Conservation (phyloP, 1,140 invertebrate species). For the Monomorium pharaonis region DNA sequence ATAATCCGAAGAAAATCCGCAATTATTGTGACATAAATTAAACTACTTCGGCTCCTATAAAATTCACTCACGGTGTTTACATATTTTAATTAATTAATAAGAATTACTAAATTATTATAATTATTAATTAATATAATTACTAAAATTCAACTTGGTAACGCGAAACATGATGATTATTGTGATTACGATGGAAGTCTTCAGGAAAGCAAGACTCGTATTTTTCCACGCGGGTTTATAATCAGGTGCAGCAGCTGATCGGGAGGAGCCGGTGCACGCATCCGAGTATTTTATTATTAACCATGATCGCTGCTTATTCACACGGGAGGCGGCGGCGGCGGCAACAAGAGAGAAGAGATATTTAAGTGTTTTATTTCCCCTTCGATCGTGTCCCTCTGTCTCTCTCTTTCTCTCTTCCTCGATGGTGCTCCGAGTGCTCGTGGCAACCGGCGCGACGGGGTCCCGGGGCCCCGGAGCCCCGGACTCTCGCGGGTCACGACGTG, state of each 20-base stretch:
- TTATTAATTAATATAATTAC: neutral
- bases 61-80: neutral
- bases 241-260: neutral
- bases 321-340: neutral
- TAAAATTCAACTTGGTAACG: neutral
- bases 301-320: neutral
- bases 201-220: slow-evolving; percentile 20
- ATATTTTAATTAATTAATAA: too few relatives aligned
- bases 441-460: slow-evolving; percentile 19
- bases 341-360: slow-evolving; percentile 59
- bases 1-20: neutral
- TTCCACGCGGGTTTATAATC: slow-evolving; percentile 3
- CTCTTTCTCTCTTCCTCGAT: slow-evolving; percentile 6
- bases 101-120: too few relatives aligned
- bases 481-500: slow-evolving; percentile 59
- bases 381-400: too few relatives aligned
- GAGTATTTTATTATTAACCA: slow-evolving; percentile 36
- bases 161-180: neutral
- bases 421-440: slow-evolving; percentile 12
- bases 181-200: neutral
- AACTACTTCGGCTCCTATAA: slow-evolving; percentile 5
- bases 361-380: slow-evolving; percentile 56
- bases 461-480: neutral
- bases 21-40: neutral
- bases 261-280: neutral